Conservation (phyloP, 2,888 invertebrate species). For the Stenolophus ochropezus region DNA sequence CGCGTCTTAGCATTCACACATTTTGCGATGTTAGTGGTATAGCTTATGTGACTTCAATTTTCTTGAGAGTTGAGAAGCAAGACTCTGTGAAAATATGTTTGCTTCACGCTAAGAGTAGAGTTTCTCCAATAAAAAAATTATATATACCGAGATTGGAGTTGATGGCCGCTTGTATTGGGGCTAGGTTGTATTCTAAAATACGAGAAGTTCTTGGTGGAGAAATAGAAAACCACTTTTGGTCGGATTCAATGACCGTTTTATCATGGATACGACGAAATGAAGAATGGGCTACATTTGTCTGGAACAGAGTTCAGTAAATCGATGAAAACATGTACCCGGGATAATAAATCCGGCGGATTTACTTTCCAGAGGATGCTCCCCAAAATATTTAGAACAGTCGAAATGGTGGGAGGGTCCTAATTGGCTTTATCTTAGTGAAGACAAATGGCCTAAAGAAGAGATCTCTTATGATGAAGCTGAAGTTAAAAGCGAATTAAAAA, state of each 20-base stretch:
- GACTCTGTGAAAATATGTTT: conserved; percentile 63
- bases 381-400: conserved; percentile 38
- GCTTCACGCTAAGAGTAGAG: conserved; percentile 65
- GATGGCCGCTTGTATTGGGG: conserved; percentile 66
- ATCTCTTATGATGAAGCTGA: neutral
- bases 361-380: conserved; percentile 66
- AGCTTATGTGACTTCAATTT: conserved; percentile 65
- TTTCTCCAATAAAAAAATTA: conserved; percentile 64
- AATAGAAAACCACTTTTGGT: conserved; percentile 63
- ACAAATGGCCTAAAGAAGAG: neutral
- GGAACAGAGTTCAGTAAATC: conserved; percentile 62
- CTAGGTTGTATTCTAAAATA: too few species aligned
- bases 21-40: conserved; percentile 66
- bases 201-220: too few species aligned
- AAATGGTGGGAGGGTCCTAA: conserved; percentile 64
- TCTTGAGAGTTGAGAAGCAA: conserved; percentile 61
- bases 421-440: conserved; percentile 56
- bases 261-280: conserved; percentile 63
- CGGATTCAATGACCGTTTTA: conserved; percentile 64
- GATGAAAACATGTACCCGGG: conserved; percentile 66
- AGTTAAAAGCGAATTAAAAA: neutral
- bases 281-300: conserved; percentile 65
- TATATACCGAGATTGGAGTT: conserved; percentile 67
- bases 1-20: too few species aligned
- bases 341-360: conserved; percentile 66